phyloP scores from a whole-genome alignment of 2,888 invertebrate species.

The Labia minor region DNA sequence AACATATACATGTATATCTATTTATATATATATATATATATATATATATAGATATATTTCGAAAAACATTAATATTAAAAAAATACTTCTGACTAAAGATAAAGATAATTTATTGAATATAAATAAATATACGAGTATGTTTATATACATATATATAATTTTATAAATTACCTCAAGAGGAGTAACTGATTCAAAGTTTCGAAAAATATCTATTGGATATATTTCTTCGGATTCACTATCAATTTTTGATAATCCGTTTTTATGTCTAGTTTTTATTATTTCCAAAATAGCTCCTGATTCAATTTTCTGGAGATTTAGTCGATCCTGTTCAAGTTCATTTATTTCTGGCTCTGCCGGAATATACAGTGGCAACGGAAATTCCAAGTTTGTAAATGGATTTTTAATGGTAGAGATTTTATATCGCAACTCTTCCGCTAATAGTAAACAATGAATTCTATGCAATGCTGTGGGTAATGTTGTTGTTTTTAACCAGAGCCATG shows the following conservation, averaged over 20 bases:
- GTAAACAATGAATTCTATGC: slow-evolving; percentile 59
- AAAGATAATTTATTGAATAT: no score
- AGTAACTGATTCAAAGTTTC: slow-evolving; percentile 43
- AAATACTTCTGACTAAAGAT: no score
- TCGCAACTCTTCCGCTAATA: slow-evolving; percentile 64
- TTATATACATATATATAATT: no score
- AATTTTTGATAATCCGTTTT: not conserved
- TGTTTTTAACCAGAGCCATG: slow-evolving; percentile 74
- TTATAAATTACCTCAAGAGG: slow-evolving; percentile 38
- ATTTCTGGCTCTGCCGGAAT: not conserved
- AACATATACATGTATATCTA: no score
- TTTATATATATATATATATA: no score
- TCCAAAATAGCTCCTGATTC: not conserved
- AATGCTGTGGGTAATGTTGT: slow-evolving; percentile 73
- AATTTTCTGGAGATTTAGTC: not conserved
- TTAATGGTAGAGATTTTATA: slow-evolving; percentile 37
- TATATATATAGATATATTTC: no score
- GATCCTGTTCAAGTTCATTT: not conserved
- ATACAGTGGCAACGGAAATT: not conserved
- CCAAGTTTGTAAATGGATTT: not conserved
- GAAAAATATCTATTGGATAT: slow-evolving; percentile 15
- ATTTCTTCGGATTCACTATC: not conserved
- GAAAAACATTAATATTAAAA: no score
- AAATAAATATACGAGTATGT: no score
- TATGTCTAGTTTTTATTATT: not conserved